Base-by-base conservation (phyloP, 2,888 invertebrate species). In the Scrobipalpa atriplicella region DNA sequence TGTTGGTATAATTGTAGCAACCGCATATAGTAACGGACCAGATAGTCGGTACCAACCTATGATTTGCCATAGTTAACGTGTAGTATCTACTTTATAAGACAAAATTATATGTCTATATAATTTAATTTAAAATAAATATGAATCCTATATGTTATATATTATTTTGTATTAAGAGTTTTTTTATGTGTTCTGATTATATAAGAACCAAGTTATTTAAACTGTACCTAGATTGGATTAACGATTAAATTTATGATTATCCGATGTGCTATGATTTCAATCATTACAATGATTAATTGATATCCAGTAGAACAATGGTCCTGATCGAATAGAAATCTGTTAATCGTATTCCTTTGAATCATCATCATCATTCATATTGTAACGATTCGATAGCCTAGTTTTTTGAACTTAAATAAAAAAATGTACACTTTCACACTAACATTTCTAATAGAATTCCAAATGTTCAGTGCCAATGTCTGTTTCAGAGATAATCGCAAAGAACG, bases 211-310 rank as follows among this genome's bases (percentile, higher is more conserved):
- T 29, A 29, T 29, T 29, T 3, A 3, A 29, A 29, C 29, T 29
- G 29, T 3, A 29, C 29, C 29, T 29, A 29, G 29, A 3, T 43
- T 56, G 43, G 61, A 64, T 67, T 62, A 64, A 65, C 36, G 62
- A 62, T 62, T 7, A 19, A 47, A 6, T 16, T 47, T 47, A 9
- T 56, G 21, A 39, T 65, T 29, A n/a, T n/a, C n/a, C n/a, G 29
- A 29, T 29, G n/a, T 29, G 29, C n/a, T n/a, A 29, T 29, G 29
- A 29, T 29, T 29, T 65, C 63, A 39, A 63, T 61, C 38, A 16
- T 62, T 52, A 41, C 60, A 39, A 11, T 65, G 65, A 68, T 68
- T 65, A 63, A 68, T 68, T 51, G 63, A 62, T 67, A 62, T 43
- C 38, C 56, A 62, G n/a, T 16, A 62, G 43, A 65, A 67, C 67